Evolutionary conservation across 2,113 vertebrate genomes (phyloP).

Genomic region (Rana temporaria): DNA sequence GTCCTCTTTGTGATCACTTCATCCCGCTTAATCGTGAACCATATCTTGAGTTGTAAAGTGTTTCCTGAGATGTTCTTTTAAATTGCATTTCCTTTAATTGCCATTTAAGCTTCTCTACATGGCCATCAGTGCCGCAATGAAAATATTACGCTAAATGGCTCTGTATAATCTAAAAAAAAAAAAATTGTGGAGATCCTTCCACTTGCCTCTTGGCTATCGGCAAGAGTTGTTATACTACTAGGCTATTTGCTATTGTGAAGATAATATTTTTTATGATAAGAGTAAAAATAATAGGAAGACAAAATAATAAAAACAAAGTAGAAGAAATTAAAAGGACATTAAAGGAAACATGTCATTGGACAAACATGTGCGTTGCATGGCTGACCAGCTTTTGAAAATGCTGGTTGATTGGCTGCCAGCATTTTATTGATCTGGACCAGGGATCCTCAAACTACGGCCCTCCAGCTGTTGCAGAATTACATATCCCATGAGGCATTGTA

Average conservation of each 20-base stretch:
- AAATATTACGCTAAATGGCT: not conserved
- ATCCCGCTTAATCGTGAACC: conserved; percentile 4
- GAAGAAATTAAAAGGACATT: not conserved
- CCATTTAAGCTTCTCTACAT: not conserved
- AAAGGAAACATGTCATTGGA: no score
- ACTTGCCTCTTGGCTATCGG: conserved; percentile 2
- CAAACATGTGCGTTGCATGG: no score
- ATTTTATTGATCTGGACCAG: no score
- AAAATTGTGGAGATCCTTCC: not conserved
- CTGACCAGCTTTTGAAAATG: no score
- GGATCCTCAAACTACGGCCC: no score
- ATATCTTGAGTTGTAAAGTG: not conserved
- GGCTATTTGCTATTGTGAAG: not conserved
- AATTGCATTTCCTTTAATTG: conserved; percentile 49
- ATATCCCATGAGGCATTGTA: no score
- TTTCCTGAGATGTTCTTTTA: not conserved
- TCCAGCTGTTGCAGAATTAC: no score
- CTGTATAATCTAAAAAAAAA: not conserved
- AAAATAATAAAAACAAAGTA: not conserved
- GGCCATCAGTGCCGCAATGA: conserved; percentile 10
- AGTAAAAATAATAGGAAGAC: not conserved
- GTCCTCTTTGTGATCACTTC: not conserved
- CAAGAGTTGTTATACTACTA: not conserved
- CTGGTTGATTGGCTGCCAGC: no score
- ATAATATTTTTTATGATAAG: not conserved